phyloP scores from a whole-genome alignment of 1,140 invertebrate genomes.

The Drepana arcuata region DNA sequence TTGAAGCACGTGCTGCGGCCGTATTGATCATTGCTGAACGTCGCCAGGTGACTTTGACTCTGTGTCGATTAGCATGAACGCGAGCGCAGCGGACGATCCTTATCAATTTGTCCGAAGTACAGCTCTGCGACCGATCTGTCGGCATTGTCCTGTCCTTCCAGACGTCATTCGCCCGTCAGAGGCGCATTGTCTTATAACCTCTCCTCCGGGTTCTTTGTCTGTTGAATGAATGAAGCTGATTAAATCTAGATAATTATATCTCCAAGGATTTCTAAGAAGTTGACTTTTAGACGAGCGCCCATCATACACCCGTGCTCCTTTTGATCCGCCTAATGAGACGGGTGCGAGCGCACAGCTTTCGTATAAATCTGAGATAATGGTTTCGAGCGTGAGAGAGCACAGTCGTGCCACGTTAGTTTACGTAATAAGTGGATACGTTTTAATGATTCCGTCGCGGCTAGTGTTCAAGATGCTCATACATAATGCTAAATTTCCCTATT shows the following conservation, averaged over 20 bases:
- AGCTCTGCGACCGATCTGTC: constrained; percentile 20
- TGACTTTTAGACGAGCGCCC: constrained; percentile 36
- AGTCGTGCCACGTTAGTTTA: constrained; percentile 46
- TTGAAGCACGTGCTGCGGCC: constrained; percentile 53
- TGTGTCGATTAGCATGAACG: constrained; percentile 44
- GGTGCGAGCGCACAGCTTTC: constrained; percentile 30
- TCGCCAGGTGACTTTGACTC: constrained; percentile 44
- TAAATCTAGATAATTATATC: constrained; percentile 37
- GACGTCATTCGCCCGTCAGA: constrained; percentile 21
- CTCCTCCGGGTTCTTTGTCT: constrained; percentile 29
- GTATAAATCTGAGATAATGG: constrained; percentile 45
- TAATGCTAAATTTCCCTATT: constrained; percentile 24
- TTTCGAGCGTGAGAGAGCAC: constrained; percentile 44
- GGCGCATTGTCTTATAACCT: constrained; percentile 24
- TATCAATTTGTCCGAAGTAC: constrained; percentile 49
- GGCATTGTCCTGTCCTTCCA: constrained; percentile 41
- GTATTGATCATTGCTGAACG: constrained; percentile 38
- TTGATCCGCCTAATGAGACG: constrained; percentile 48
- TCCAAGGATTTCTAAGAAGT: constrained; percentile 37
- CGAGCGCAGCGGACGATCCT: constrained; percentile 31
- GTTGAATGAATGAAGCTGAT: constrained; percentile 31
- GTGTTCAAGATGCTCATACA: constrained; percentile 15
- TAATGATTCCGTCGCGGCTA: constrained; percentile 21
- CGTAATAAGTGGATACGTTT: constrained; percentile 43
- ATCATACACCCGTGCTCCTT: constrained; percentile 25